These are phyloP conservation scores for Pachyrhynchus sulphureomaculatus DNA, from an alignment of 1,140 invertebrate species.

Conservation along the genomic window DNA sequence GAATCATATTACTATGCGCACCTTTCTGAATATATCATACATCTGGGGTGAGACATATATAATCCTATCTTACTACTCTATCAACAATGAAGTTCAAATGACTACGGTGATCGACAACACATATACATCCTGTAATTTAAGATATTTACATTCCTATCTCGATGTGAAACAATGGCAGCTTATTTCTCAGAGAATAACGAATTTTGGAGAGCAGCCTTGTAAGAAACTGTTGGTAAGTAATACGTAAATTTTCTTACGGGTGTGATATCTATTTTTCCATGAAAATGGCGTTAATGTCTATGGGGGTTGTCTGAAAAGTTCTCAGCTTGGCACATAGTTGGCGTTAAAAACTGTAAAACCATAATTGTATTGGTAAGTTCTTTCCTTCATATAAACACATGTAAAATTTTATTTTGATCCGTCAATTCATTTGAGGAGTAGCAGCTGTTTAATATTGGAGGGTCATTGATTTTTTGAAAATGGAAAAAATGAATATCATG, in stretches of 20 bases:
- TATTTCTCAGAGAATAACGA: conserved; percentile 47
- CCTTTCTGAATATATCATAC: conserved; percentile 45
- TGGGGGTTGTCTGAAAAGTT: too few species aligned
- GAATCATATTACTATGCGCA: conserved; percentile 45
- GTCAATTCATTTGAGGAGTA: too few species aligned
- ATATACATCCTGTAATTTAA: conserved; percentile 39
- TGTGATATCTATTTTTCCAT: conserved; percentile 11
- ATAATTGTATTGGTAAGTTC: too few species aligned
- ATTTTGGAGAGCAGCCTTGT: conserved; percentile 47
- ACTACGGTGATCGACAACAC: conserved; percentile 30
- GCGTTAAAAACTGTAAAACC: too few species aligned
- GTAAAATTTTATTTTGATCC: too few species aligned
- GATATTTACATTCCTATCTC: conserved; percentile 46
- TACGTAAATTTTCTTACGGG: conserved; percentile 11
- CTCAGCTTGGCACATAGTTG: too few species aligned
- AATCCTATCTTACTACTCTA: conserved; percentile 40
- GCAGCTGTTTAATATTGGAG: too few species aligned
- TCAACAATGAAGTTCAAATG: conserved; percentile 29
- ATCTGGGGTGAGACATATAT: conserved; percentile 46
- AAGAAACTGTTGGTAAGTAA: conserved; percentile 44
- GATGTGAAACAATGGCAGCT: conserved; percentile 44
- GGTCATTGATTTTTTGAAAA: too few species aligned
- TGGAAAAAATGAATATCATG: too few species aligned
- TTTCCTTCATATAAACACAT: too few species aligned
- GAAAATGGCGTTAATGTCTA: too few species aligned